Base-by-base conservation (phyloP, 2,113 vertebrate genomes). In the Hypanus sabinus region DNA sequence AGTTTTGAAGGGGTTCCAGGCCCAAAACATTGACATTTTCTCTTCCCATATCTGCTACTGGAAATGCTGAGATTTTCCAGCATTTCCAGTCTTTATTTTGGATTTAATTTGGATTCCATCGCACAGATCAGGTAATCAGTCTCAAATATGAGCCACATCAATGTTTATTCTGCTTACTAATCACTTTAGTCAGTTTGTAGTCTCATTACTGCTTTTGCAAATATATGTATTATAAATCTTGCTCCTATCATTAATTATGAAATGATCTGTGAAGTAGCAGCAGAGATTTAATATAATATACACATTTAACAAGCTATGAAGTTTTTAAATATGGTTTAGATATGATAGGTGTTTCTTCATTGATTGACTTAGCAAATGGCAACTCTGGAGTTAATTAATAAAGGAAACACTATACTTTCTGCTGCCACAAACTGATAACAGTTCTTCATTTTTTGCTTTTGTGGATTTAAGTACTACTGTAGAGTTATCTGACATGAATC, bases 381-480 rank as follows among this genome's bases (percentile, higher is more conserved):
- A 55, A 9, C 22, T 27, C 36, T 92, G 68, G 38, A 73, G 38
- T 55, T 36, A 46, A 93, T 93, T 93, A 46, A 93, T 22, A 75
- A 93, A 73, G 22, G 36, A 55, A 73, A 38, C 70, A 73, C 16
- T 73, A 27, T 73, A 93, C 70, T 73, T 55, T 73, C 91, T 73
- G 68, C 91, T 93, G 91, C 68, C 70, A 93, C 36, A 46, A 14
- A 24, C 73, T 73, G 91, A 75, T 93, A 93, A 93, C 33, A 73
- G 91, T 71, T 73, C 38, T 73, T n/a, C 70, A 24, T 73, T 73
- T 90, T 93, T 93, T 55, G 9, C 70, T 1, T 46, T 93, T 68
- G n/a, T 73, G 38, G 24, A 27, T 27, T 93, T 55, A 93, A 73
- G 33, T 75, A 75, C 55, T 93, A 46, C 70, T 6, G 36, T 93